These are phyloP conservation scores for Himalopsyche anomala DNA, from an alignment of 2,888 invertebrate species.

Conservation along the genomic window DNA sequence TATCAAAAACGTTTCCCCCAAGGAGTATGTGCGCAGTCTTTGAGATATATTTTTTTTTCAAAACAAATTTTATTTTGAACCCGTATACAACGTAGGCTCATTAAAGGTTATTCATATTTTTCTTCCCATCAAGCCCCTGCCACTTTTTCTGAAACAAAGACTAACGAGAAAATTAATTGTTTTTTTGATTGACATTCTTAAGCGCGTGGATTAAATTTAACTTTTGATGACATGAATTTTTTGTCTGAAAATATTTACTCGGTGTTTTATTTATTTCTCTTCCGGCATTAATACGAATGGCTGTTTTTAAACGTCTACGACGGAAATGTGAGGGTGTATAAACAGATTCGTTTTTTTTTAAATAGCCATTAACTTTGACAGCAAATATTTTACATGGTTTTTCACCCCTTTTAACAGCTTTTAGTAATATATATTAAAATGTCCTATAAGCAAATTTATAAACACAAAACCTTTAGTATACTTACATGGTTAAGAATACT, in stretches of 20 bases:
- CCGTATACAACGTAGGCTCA: conserved; percentile 54
- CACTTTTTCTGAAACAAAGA: conserved; percentile 50
- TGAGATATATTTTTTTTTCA: neutral
- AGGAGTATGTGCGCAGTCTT: no score
- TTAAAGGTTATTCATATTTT: conserved; percentile 57
- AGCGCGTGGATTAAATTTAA: conserved; percentile 45
- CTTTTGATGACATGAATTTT: conserved; percentile 51
- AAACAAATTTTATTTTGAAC: conserved; percentile 51
- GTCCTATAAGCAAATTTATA: no score
- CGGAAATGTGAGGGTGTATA: conserved; percentile 14
- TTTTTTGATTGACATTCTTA: conserved; percentile 50
- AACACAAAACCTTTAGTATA: no score
- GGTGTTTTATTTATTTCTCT: conserved; percentile 44
- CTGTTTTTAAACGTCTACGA: neutral
- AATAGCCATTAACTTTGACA: neutral
- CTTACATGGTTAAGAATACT: no score
- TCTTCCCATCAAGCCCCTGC: conserved; percentile 46
- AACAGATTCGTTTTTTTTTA: neutral
- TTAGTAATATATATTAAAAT: no score
- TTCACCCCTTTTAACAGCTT: no score
- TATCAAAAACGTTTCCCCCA: no score
- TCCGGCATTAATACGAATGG: conserved; percentile 5
- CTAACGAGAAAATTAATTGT: conserved; percentile 55
- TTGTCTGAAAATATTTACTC: conserved; percentile 41
- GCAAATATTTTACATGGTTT: no score